phyloP scores from a whole-genome alignment of 2,888 invertebrate genomes.

The Phaonia tiefii region DNA sequence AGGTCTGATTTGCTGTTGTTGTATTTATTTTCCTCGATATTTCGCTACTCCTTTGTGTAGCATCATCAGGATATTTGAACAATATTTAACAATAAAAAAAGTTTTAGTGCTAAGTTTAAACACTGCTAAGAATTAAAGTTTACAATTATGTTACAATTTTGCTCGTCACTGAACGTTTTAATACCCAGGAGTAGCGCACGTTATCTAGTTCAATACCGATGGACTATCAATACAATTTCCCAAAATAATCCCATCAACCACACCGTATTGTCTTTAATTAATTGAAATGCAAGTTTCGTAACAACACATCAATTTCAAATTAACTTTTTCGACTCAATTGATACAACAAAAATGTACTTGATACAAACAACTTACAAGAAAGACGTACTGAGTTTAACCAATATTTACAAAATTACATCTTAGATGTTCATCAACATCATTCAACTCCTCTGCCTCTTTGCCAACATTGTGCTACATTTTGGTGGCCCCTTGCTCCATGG shows the following conservation, averaged over 20 bases:
- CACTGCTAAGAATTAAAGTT: too few species aligned
- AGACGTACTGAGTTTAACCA: background rate
- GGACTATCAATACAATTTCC: too few species aligned
- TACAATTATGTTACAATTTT: too few species aligned
- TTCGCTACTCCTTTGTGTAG: too few species aligned
- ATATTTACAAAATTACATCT: background rate
- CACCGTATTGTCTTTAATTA: slow-evolving; percentile 20
- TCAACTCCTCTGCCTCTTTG: background rate
- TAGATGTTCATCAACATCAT: background rate
- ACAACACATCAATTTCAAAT: slow-evolving; percentile 58
- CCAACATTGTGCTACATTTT: background rate
- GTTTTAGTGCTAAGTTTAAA: too few species aligned
- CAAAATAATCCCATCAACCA: background rate
- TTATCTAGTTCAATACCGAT: too few species aligned
- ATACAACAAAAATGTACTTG: background rate
- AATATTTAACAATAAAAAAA: too few species aligned
- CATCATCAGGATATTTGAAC: too few species aligned
- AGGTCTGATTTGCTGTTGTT: too few species aligned
- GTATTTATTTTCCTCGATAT: too few species aligned
- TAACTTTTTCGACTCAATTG: slow-evolving; percentile 40
- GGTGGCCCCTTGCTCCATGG: background rate
- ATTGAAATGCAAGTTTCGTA: slow-evolving; percentile 57
- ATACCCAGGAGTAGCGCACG: too few species aligned
- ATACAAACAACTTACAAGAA: background rate
- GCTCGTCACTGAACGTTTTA: too few species aligned